Percentiles rank a stretch among this genome's conserved stretches.
Conservation (phyloP, 2,113 vertebrate genomes). For the Notechis scutatus region DNA sequence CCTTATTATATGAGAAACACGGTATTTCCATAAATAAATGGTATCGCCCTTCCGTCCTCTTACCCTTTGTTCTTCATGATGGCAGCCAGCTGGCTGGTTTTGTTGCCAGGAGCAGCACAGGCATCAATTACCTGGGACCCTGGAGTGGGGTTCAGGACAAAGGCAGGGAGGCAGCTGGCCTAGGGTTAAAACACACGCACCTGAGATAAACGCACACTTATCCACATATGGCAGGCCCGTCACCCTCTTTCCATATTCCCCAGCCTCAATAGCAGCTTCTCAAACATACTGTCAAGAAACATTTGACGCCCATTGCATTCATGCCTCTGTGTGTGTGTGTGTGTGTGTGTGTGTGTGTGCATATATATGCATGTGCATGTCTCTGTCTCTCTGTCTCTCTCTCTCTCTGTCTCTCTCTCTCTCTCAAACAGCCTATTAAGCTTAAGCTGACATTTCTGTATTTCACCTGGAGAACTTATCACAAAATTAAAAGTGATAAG, state of each 20-base stretch:
- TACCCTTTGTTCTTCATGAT: slow-evolving; percentile 89
- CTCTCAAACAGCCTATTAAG: background rate
- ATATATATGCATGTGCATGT: no score
- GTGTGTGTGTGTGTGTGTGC: no score
- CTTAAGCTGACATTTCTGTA: background rate
- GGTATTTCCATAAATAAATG: background rate
- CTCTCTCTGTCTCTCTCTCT: fast-evolving
- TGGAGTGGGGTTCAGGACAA: slow-evolving; percentile 73
- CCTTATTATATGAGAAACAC: no score
- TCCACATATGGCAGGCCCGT: background rate
- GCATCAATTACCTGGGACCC: slow-evolving; percentile 85
- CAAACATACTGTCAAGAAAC: background rate
- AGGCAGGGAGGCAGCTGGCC: slow-evolving; percentile 91
- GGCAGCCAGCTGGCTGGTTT: slow-evolving; percentile 92
- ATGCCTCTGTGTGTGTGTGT: background rate
- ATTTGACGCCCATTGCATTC: background rate
- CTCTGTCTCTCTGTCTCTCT: background rate
- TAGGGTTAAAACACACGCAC: slow-evolving; percentile 33
- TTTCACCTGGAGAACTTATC: background rate
- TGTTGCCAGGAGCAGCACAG: slow-evolving; percentile 93
- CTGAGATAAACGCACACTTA: background rate
- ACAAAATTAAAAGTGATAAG: background rate
- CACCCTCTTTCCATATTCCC: background rate
- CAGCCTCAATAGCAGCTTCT: background rate
- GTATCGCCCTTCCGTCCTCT: slow-evolving; percentile 34